Evolutionary conservation across 2,888 invertebrate species (phyloP).

Genomic region (Leptinotarsa tumamoca): DNA sequence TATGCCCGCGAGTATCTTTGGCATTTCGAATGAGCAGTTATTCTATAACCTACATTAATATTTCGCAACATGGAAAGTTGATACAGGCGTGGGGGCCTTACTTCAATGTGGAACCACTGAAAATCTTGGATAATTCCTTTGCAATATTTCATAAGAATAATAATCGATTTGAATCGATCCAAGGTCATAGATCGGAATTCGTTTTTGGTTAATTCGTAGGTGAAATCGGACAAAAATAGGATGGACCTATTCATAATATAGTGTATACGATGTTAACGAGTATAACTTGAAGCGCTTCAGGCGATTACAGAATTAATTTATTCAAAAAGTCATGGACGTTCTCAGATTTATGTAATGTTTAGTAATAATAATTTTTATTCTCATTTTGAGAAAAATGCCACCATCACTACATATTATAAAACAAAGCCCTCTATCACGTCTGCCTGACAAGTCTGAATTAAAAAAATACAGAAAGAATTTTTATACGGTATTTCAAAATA

Average conservation of each 20-base stretch:
- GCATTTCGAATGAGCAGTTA: constrained; percentile 26
- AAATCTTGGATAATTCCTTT: constrained; percentile 9
- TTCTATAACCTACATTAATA: constrained; percentile 28
- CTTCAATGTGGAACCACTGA: constrained; percentile 21
- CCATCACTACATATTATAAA: no score
- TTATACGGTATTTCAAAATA: no score
- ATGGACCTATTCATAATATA: background rate
- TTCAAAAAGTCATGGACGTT: background rate
- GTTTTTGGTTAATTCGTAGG: constrained; percentile 1
- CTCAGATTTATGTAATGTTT: no score
- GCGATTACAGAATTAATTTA: background rate
- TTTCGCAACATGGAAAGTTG: constrained; percentile 33
- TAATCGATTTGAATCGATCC: constrained; percentile 2
- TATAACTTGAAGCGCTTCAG: background rate
- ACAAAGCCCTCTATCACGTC: no score
- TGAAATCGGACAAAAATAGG: constrained; percentile 9
- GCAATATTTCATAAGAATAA: constrained; percentile 22
- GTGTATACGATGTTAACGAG: background rate
- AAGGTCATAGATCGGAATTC: constrained; percentile 9
- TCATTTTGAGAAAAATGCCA: no score
- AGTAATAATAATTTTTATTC: no score
- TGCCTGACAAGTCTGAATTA: no score
- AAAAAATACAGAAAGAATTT: no score
- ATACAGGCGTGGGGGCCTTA: constrained; percentile 6
- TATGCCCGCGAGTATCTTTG: constrained; percentile 24